phyloP scores from a whole-genome alignment of 2,888 invertebrate species.

The Melinaea marsaeus region DNA sequence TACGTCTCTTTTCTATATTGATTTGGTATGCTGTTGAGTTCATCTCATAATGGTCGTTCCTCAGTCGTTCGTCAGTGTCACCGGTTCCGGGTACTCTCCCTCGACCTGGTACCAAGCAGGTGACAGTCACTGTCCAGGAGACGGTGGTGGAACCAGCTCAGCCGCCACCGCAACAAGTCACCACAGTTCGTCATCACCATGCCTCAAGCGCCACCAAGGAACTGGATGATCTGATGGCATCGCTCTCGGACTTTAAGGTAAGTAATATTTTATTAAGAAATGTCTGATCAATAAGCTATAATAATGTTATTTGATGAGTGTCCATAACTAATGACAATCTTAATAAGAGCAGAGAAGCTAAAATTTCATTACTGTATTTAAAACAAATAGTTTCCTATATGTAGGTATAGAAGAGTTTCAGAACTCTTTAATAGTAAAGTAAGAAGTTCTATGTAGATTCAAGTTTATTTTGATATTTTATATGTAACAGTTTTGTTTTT shows the following conservation, averaged over 20 bases:
- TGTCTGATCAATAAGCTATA: neutral
- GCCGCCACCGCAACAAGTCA: slow-evolving; percentile 46
- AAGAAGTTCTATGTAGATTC: too few relatives aligned
- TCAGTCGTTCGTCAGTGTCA: slow-evolving; percentile 60
- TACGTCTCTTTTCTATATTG: neutral
- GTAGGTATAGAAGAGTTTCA: too few relatives aligned
- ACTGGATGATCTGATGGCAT: slow-evolving; percentile 97
- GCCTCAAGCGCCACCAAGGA: slow-evolving; percentile 96
- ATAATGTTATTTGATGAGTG: too few relatives aligned
- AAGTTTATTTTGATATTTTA: too few relatives aligned
- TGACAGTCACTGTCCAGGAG: slow-evolving; percentile 76
- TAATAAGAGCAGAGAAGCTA: too few relatives aligned
- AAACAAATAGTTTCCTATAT: too few relatives aligned
- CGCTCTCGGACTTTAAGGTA: slow-evolving; percentile 96
- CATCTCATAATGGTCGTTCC: neutral
- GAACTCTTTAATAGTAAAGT: too few relatives aligned
- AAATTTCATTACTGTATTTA: too few relatives aligned
- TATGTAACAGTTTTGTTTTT: too few relatives aligned
- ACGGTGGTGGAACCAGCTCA: slow-evolving; percentile 74
- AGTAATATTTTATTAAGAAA: slow-evolving; percentile 13
- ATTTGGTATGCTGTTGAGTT: neutral
- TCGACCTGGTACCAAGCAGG: slow-evolving; percentile 76
- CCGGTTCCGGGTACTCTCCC: slow-evolving; percentile 61
- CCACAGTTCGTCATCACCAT: slow-evolving; percentile 56
- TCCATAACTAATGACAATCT: too few relatives aligned